Evolutionary conservation across 2,113 vertebrate species (phyloP).

Genomic region (Eidolon helvum): DNA sequence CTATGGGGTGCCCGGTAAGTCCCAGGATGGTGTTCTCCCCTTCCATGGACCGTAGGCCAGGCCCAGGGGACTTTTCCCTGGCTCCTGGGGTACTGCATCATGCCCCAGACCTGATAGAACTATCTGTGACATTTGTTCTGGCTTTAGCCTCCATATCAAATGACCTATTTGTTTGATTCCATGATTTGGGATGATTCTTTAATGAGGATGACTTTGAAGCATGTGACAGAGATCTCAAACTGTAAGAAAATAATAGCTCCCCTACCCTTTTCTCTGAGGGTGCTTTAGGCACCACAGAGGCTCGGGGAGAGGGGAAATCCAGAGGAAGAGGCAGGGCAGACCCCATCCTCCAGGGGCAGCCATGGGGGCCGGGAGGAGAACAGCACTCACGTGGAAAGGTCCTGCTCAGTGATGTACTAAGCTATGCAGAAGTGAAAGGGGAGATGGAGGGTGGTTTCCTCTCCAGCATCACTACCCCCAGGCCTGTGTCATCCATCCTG

Average conservation of each 20-base stretch:
- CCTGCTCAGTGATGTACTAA: not conserved
- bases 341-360: not conserved
- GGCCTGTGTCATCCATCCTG: not conserved
- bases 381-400: not conserved
- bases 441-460: not conserved
- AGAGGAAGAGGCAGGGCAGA: not conserved
- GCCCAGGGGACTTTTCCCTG: not conserved
- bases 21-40: not conserved
- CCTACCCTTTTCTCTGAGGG: not conserved
- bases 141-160: conserved; percentile 13
- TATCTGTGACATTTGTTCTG: not conserved
- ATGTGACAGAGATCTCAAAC: not conserved
- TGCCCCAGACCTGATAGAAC: not conserved
- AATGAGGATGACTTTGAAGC: not conserved
- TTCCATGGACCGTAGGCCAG: not conserved
- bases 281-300: not conserved
- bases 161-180: conserved; percentile 29
- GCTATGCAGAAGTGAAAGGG: not conserved
- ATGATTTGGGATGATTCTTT: conserved; percentile 35
- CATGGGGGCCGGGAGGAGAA: not conserved
- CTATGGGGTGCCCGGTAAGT: not conserved
- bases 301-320: not conserved
- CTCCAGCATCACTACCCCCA: not conserved
- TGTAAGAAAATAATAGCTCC: not conserved
- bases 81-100: not conserved